Base-by-base conservation (phyloP, 2,113 vertebrate species). In the Aramus guarauna region DNA sequence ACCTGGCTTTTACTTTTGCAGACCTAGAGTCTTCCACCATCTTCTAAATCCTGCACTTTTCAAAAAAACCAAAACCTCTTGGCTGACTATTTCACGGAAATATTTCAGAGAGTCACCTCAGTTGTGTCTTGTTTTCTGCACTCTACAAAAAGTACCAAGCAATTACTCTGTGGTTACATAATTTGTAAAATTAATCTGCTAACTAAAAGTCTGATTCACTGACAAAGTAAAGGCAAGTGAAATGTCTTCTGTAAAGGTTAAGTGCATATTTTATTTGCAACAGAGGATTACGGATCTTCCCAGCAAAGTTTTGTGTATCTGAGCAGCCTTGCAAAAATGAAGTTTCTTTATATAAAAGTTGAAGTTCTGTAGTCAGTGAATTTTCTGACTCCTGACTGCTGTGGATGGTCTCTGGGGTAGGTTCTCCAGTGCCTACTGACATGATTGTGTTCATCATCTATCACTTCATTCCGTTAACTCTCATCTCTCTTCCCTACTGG, bases 211-310 rank as follows among this genome's bases (percentile, higher is more conserved):
- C 86, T 95, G 83, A 92, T 85, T 95, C 94, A 78, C 80, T 85
- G 93, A 88, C 95, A 96, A 94, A 87, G 37, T 83, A 81, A 94
- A 89, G 71, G 90, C 91, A 94, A 94, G 64, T 43, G 76, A 90
- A 95, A 88, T 75, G 90, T 91, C 88, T 94, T 86, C 85, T 85
- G 58, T 83, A 96, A 93, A 97, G 95, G 96, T 96, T 97, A 98
- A 97, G 78, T 82, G 91, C 30, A 29, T 69, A 52, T 76, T 96
- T 96, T 96, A 96, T 96, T 94, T 94, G 83, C 76, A 80, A 47
- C 36, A 41, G 94, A 86, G 82, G 88, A 91, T 95, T 94, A 88
- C 20, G 9, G 85, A 73, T 37, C 63, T 67, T 67, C 29, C 5
- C 20, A 83, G 88, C 17, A n/a, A 87, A 56, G 30, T 87, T 73